phyloP scores from a whole-genome alignment of 2,888 invertebrate species.

The Melieria crassipennis region DNA sequence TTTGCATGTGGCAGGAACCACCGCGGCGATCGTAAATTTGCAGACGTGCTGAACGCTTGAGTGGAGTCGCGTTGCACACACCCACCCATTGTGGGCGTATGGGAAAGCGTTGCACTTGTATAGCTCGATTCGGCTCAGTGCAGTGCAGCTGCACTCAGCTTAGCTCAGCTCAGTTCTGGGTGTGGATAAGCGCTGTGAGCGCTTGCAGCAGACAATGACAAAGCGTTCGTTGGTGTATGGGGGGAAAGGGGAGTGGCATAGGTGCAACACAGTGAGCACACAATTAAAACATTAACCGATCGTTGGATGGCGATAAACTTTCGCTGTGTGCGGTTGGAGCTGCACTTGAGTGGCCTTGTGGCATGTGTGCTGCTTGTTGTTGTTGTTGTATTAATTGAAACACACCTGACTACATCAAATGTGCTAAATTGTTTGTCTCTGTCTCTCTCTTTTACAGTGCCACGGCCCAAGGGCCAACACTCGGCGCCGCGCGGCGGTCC shows the following conservation, averaged over 20 bases:
- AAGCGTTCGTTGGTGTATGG: slow-evolving; percentile 44
- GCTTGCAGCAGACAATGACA: slow-evolving; percentile 23
- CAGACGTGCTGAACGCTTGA: slow-evolving; percentile 3
- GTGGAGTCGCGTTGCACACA: no score
- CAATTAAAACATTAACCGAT: slow-evolving; percentile 66
- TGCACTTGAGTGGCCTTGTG: slow-evolving; percentile 43
- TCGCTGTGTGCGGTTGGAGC: slow-evolving; percentile 40
- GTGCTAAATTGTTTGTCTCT: not conserved
- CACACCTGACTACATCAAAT: not conserved
- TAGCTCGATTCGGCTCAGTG: not conserved
- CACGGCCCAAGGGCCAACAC: slow-evolving; percentile 90
- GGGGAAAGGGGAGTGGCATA: slow-evolving; percentile 9
- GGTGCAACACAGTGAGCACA: slow-evolving; percentile 36
- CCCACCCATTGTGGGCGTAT: no score
- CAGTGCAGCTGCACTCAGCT: slow-evolving; percentile 21
- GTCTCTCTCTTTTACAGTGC: slow-evolving; percentile 68
- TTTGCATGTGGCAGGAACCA: no score
- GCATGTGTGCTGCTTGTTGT: not conserved
- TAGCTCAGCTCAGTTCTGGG: slow-evolving; percentile 42
- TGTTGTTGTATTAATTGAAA: no score
- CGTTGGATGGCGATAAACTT: slow-evolving; percentile 57
- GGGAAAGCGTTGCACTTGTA: slow-evolving; percentile 13
- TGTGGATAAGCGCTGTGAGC: slow-evolving; percentile 51
- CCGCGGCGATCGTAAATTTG: slow-evolving; percentile 9
- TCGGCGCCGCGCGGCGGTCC: slow-evolving; percentile 91